These are phyloP conservation scores for Drosophila setifemur DNA, from an alignment of 1,140 invertebrate genomes.

Conservation along the genomic window DNA sequence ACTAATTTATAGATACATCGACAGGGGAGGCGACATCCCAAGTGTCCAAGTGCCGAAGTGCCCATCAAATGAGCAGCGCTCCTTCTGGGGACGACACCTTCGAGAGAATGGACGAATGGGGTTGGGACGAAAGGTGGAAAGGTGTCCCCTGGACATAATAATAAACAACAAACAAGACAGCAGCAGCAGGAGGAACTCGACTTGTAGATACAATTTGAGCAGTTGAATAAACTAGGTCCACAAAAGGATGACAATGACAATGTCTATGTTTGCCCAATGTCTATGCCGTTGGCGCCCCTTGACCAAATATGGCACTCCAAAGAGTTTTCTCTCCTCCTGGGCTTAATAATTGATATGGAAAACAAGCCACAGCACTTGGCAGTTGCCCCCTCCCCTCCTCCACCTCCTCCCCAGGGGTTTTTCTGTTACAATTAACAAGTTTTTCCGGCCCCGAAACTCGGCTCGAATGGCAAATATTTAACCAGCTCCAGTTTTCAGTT, in stretches of 20 bases:
- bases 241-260: constrained; percentile 75
- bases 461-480: constrained; percentile 62
- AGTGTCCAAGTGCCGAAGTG: constrained; percentile 53
- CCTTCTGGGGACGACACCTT: constrained; percentile 70
- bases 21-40: too few species aligned
- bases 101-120: constrained; percentile 20
- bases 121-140: constrained; percentile 22
- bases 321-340: constrained; percentile 31
- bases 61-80: constrained; percentile 68
- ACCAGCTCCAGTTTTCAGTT: constrained; percentile 42
- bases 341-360: constrained; percentile 79
- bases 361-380: constrained; percentile 62
- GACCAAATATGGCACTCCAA: constrained; percentile 13
- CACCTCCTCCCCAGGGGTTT: too few species aligned
- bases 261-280: constrained; percentile 62
- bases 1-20: constrained; percentile 80
- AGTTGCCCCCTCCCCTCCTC: constrained; percentile 37
- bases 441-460: constrained; percentile 61
- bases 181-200: not conserved
- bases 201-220: constrained; percentile 62
- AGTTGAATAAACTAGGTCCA: constrained; percentile 76
- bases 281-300: constrained; percentile 46
- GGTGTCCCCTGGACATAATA: constrained; percentile 67
- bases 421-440: constrained; percentile 76
- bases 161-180: constrained; percentile 77